Evolutionary conservation across 2,888 invertebrate genomes (phyloP).

Genomic region (Schizaphis graminum): DNA sequence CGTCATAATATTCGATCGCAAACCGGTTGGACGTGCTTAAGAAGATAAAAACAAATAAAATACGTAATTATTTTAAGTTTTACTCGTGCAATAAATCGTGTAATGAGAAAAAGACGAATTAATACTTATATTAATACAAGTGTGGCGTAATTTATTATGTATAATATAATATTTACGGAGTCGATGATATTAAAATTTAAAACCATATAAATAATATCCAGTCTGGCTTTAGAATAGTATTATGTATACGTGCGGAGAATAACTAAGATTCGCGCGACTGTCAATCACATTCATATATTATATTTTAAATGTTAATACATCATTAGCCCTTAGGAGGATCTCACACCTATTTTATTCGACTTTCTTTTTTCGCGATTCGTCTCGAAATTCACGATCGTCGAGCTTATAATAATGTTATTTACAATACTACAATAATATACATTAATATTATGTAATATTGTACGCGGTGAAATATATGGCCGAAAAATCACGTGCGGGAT

Average conservation of each 20-base stretch:
- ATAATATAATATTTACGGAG: neutral
- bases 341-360: neutral
- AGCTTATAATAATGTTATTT: neutral
- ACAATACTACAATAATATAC: neutral
- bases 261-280: neutral
- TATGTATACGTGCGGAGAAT: neutral
- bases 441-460: neutral
- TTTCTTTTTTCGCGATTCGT: neutral
- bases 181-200: constrained; percentile 14
- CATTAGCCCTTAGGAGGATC: neutral
- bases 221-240: neutral
- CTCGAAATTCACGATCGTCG: neutral
- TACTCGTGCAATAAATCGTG: neutral
- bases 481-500: neutral
- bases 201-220: neutral
- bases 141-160: neutral
- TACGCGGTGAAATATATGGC: neutral
- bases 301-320: neutral
- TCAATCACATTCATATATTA: constrained; percentile 1
- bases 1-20: neutral
- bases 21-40: neutral
- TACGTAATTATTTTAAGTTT: neutral
- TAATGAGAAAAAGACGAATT: neutral
- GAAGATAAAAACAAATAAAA: constrained; percentile 10
- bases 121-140: neutral